Evolutionary conservation across 2,113 vertebrate species (phyloP).

Genomic region (Eonycteris spelaea): DNA sequence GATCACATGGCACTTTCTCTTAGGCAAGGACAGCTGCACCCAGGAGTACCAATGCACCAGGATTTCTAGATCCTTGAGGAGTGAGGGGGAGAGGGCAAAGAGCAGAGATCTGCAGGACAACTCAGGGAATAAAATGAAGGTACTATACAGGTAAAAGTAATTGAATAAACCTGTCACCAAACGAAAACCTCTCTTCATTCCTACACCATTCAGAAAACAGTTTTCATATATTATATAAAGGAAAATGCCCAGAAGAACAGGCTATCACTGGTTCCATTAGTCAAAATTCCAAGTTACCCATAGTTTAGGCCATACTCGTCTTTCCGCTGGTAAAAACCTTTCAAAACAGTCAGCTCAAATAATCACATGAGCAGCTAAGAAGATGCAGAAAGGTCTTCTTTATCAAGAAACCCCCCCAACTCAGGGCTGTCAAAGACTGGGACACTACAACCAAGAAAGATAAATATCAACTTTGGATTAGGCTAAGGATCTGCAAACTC

Average conservation of each 20-base stretch:
- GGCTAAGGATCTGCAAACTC: background rate
- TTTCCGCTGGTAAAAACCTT: constrained; percentile 32
- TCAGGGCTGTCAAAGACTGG: background rate
- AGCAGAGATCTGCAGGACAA: background rate
- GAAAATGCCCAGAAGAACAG: background rate
- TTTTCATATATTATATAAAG: background rate
- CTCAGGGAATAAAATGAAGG: background rate
- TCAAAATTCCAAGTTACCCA: background rate
- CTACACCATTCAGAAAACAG: background rate
- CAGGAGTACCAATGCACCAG: background rate
- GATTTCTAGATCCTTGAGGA: background rate
- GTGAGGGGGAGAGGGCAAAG: background rate
- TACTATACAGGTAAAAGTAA: background rate
- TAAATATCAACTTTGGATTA: background rate
- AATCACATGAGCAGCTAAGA: background rate
- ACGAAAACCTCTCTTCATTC: background rate
- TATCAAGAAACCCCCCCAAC: background rate
- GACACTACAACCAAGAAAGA: background rate
- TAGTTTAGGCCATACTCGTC: background rate
- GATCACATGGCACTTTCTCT: background rate
- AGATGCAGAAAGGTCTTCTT: background rate
- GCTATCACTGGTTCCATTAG: background rate
- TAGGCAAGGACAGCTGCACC: background rate
- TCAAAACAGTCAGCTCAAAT: background rate
- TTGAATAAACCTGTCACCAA: background rate